Evolutionary conservation across 2,888 invertebrate species (phyloP).

Genomic region (Acanthosepion lycidas): DNA sequence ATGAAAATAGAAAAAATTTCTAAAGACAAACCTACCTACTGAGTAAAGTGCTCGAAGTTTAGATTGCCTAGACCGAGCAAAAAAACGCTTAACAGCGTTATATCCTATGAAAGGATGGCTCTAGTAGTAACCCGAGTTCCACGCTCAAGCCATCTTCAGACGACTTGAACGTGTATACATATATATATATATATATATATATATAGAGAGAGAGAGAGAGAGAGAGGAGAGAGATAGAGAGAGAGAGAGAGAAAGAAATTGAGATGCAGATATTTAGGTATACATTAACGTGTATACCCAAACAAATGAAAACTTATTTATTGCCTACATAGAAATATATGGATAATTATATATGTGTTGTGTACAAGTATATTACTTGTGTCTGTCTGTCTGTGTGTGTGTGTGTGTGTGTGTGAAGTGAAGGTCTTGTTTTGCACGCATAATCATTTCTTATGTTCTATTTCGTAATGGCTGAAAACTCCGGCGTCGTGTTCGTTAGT

Average conservation of each 20-base stretch:
- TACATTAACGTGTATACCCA: background rate
- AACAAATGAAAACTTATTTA: background rate
- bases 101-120: too few species aligned
- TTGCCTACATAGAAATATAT: background rate
- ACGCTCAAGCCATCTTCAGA: too few species aligned
- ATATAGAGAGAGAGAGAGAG: background rate
- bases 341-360: background rate
- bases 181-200: conserved; percentile 37
- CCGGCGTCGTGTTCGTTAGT: background rate
- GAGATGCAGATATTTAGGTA: background rate
- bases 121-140: too few species aligned
- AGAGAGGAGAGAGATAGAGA: background rate
- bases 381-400: background rate
- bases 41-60: too few species aligned
- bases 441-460: background rate
- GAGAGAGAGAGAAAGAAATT: background rate
- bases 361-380: background rate
- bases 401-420: background rate
- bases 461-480: background rate
- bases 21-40: too few species aligned
- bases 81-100: too few species aligned
- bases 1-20: too few species aligned
- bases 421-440: background rate
- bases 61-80: too few species aligned
- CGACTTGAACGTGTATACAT: background rate